phyloP scores from a whole-genome alignment of 2,888 invertebrate genomes.

The Drosophila limbata region DNA sequence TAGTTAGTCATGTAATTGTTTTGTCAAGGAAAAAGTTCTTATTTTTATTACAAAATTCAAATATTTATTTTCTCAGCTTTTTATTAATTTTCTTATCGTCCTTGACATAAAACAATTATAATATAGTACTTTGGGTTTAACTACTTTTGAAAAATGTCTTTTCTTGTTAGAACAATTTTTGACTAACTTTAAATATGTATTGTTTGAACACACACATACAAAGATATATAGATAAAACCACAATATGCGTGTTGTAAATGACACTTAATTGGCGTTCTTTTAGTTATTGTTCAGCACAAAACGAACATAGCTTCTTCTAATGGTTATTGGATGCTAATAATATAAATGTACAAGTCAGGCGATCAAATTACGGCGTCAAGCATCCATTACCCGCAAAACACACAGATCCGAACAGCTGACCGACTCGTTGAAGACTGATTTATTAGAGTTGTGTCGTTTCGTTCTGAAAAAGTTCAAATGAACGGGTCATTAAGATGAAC shows the following conservation, averaged over 20 bases:
- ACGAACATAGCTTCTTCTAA: conserved; percentile 13
- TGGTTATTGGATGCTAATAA: conserved; percentile 35
- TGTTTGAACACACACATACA: conserved; percentile 3
- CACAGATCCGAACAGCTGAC: conserved; percentile 54
- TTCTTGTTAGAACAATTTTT: neutral
- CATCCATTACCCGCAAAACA: conserved; percentile 33
- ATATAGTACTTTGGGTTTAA: too few relatives aligned
- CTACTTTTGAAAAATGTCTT: neutral
- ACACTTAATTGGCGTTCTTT: conserved; percentile 18
- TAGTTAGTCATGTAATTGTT: conserved; percentile 1
- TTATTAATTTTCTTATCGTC: neutral
- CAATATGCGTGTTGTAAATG: conserved; percentile 26
- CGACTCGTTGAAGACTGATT: conserved; percentile 51
- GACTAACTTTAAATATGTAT: neutral
- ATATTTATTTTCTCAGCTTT: neutral
- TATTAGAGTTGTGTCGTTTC: too few relatives aligned
- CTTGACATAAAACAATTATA: neutral
- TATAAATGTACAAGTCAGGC: conserved; percentile 23
- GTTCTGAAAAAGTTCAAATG: too few relatives aligned
- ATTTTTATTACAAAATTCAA: neutral
- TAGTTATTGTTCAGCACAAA: conserved; percentile 2
- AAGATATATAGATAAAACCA: neutral
- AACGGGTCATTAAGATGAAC: too few relatives aligned
- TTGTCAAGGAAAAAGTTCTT: neutral
- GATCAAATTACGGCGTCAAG: conserved; percentile 9